Percentiles rank a stretch among this genome's conserved stretches.
These are phyloP conservation scores for Drosophila prostipennis DNA, from an alignment of 2,888 invertebrate genomes.

Conservation along the genomic window DNA sequence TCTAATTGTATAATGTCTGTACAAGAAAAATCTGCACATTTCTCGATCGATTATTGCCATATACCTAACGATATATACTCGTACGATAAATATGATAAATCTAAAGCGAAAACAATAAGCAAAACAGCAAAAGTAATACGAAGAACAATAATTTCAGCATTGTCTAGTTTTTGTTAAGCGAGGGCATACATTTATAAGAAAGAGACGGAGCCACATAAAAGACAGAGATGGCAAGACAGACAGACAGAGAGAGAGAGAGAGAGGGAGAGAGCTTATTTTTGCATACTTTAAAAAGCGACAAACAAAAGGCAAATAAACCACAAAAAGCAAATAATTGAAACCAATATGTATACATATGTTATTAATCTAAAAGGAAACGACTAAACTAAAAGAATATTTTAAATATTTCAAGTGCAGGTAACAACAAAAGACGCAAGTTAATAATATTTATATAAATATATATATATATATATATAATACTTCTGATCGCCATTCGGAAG, in stretches of 20 bases:
- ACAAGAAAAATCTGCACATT: conserved; percentile 47
- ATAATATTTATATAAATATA: conserved; percentile 43
- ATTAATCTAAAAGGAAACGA: conserved; percentile 23
- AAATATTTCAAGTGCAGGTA: conserved; percentile 62
- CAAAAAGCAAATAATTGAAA: conserved; percentile 33
- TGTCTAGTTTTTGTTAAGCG: conserved; percentile 63
- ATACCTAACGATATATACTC: conserved; percentile 28
- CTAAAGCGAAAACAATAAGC: conserved; percentile 50
- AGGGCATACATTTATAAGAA: conserved; percentile 20
- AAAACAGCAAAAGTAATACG: conserved; percentile 65
- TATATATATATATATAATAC: conserved; percentile 37
- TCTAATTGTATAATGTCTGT: conserved; percentile 57
- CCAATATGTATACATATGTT: conserved; percentile 41
- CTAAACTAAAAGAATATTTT: conserved; percentile 45
- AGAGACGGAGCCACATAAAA: conserved; percentile 10
- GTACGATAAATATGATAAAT: conserved; percentile 20
- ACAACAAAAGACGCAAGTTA: conserved; percentile 49
- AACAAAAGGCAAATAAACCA: conserved; percentile 37
- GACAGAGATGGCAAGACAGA: conserved; percentile 7
- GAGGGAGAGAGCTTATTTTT: conserved; percentile 69
- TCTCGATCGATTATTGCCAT: conserved; percentile 50
- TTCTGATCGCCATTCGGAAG: conserved; percentile 39
- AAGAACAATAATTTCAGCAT: conserved; percentile 73
- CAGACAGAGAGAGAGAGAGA: conserved; percentile 50
- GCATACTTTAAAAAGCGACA: conserved; percentile 55